These are phyloP conservation scores for Heliconius hortense DNA, from an alignment of 2,888 invertebrate genomes.

Conservation along the genomic window DNA sequence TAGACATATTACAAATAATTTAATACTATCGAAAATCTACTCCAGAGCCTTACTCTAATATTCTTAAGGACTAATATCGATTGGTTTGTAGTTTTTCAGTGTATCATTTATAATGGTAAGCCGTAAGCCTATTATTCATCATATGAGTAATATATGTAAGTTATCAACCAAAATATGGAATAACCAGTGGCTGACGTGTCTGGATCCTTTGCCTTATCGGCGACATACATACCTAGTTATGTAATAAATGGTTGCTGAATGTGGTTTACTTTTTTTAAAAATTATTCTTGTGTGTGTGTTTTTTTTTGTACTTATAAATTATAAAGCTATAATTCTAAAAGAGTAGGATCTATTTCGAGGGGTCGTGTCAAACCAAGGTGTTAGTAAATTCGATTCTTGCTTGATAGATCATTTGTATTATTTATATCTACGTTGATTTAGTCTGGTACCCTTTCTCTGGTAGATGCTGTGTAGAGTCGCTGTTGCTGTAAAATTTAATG, in stretches of 20 bases:
- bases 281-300: not conserved
- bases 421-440: not conserved
- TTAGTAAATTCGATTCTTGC: not conserved
- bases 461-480: too few species aligned
- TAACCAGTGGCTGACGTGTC: conserved; percentile 48
- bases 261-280: not conserved
- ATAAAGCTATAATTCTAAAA: too few species aligned
- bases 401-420: not conserved
- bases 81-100: conserved; percentile 17
- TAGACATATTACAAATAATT: conserved; percentile 6
- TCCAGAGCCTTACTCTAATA: not conserved
- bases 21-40: not conserved
- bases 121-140: conserved; percentile 52
- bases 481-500: too few species aligned
- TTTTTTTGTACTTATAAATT: too few species aligned
- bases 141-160: conserved; percentile 56
- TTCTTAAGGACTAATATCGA: conserved; percentile 29
- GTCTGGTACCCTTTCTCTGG: too few species aligned
- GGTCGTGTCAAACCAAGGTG: not conserved
- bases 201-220: conserved; percentile 30
- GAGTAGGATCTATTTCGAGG: too few species aligned
- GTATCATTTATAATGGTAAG: conserved; percentile 4
- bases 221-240: not conserved
- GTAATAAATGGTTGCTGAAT: not conserved
- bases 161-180: conserved; percentile 57